Evolutionary conservation across 2,888 invertebrate genomes (phyloP), one percentile per base, ranked within the genome.

Genomic region (Cremastinae sp.): DNA sequence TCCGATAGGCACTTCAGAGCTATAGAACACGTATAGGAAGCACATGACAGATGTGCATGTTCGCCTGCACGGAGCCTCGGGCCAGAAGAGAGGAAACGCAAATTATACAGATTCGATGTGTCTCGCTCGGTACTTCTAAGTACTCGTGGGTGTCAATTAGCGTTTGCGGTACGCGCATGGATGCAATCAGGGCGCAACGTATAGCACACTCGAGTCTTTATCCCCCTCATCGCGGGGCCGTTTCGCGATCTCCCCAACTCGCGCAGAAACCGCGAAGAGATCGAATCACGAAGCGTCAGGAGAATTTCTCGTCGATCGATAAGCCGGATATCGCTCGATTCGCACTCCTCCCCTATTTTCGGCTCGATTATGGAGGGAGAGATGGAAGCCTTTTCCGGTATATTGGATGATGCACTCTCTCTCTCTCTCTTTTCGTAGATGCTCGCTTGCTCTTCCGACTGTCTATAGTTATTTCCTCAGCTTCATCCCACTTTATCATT

Each of bases 61-160:
- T n/a, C n/a, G n/a, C n/a, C n/a, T n/a, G n/a, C n/a, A n/a, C n/a
- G n/a, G n/a, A n/a, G n/a, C n/a, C n/a, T n/a, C n/a, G n/a, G n/a
- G n/a, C n/a, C n/a, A n/a, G n/a, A n/a, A n/a, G n/a, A 22, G 58
- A 65, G 59, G 65, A 61, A 47, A 54, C 69, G 65, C 73, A 76
- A 76, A 76, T 73, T 73, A 73, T 73, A 69, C 69, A 43, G 69
- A 38, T 59, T 69, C 69, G 69, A 61, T 66, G 65, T 61, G 18
- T 69, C 54, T 59, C 74, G 45, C 14, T 72, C 38, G 58, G 54
- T 41, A 59, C 54, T 76, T 43, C 69, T 59, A 64, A 76, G 76
- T 76, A 73, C 54, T 69, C 69, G 76, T 54, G 73, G 68, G 73
- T 76, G 76, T 76, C 76, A 76, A 76, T 76, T 76, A 76, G 59